Percentiles rank a stretch among this genome's conserved stretches.
These are phyloP conservation scores for Pseudomyrmex concolor DNA, from an alignment of 1,140 invertebrate genomes.

Conservation along the genomic window DNA sequence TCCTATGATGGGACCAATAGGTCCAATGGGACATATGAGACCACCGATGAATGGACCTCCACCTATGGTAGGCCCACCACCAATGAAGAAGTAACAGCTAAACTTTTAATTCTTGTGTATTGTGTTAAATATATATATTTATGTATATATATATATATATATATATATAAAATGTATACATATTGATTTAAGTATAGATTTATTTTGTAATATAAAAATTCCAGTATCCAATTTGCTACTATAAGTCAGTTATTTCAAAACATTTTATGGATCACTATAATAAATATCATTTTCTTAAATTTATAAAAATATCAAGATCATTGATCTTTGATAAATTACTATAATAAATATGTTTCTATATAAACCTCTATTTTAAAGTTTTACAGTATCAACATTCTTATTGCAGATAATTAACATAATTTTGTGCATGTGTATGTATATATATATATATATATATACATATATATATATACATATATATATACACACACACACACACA, in stretches of 20 bases:
- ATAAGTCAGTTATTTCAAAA: no score
- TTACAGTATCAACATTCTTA: not conserved
- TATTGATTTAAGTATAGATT: no score
- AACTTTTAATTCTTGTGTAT: not conserved
- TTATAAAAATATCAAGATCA: no score
- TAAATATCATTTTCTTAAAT: no score
- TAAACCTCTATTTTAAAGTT: not conserved
- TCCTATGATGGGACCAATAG: constrained; percentile 90
- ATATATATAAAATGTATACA: not conserved
- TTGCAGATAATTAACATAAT: not conserved
- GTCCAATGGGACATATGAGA: constrained; percentile 86
- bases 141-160: not conserved
- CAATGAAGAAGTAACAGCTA: constrained; percentile 86
- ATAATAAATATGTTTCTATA: not conserved
- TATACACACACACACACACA: no score
- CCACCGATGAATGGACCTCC: constrained; percentile 89
- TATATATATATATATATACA: no score
- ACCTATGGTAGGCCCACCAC: constrained; percentile 79
- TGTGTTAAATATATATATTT: not conserved
- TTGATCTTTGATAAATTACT: not conserved
- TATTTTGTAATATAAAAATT: no score
- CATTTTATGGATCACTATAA: no score
- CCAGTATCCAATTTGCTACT: no score
- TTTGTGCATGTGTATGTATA: no score
- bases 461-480: no score